These are phyloP conservation scores for Cylindroiulus punctatus DNA, from an alignment of 2,888 invertebrate genomes.

Conservation along the genomic window DNA sequence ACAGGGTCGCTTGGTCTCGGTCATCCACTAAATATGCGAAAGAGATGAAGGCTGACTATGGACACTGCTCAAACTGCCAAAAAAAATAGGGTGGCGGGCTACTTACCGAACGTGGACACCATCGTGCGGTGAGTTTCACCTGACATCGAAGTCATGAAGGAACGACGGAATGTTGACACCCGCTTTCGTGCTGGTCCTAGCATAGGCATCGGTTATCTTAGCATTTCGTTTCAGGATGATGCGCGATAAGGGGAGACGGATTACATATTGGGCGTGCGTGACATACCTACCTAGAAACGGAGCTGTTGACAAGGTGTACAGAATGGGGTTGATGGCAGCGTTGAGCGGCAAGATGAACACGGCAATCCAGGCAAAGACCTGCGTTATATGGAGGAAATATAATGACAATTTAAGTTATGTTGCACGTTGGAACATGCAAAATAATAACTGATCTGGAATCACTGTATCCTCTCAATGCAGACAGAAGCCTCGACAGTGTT, in stretches of 20 bases:
- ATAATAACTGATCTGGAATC: too few relatives aligned
- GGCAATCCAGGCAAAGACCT: conserved; percentile 65
- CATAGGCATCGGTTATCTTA: too few relatives aligned
- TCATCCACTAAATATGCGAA: background rate
- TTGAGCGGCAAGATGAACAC: conserved; percentile 63
- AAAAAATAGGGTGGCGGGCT: too few relatives aligned
- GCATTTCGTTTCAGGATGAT: background rate
- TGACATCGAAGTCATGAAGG: conserved; percentile 57
- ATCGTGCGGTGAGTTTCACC: conserved; percentile 56
- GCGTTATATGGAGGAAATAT: conserved; percentile 55
- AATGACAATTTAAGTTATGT: too few relatives aligned
- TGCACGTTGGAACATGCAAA: too few relatives aligned
- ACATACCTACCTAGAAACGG: conserved; percentile 60
- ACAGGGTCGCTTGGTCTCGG: background rate
- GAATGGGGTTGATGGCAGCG: conserved; percentile 62
- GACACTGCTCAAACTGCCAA: too few relatives aligned
- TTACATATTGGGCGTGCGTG: background rate
- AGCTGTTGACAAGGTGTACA: conserved; percentile 61
- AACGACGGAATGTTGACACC: conserved; percentile 55
- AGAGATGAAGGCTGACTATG: background rate
- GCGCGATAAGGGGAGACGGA: background rate
- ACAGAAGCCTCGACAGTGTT: too few relatives aligned
- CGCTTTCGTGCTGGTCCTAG: conserved; percentile 55
- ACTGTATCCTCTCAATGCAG: too few relatives aligned
- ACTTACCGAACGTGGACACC: conserved; percentile 35